Conservation (phyloP, 2,888 invertebrate species). For the Agonopterix subpropinquella region DNA sequence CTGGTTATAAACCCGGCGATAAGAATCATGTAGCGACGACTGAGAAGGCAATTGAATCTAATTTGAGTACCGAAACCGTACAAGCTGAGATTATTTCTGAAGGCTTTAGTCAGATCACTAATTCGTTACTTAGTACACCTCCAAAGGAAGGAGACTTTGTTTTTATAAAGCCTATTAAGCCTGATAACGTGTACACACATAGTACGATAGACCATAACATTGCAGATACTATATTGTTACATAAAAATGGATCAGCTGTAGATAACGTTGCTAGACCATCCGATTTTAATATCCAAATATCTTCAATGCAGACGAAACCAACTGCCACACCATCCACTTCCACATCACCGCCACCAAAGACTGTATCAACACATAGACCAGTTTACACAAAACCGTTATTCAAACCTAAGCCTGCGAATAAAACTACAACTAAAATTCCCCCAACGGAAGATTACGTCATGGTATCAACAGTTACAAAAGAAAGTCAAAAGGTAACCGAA, state of each 20-base stretch:
- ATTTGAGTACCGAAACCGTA: constrained; percentile 45
- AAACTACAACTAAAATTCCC: constrained; percentile 27
- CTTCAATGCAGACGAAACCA: constrained; percentile 68
- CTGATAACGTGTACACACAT: constrained; percentile 54
- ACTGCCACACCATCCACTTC: constrained; percentile 45
- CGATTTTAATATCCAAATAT: constrained; percentile 68
- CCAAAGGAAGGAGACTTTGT: constrained; percentile 58
- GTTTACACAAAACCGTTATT: constrained; percentile 70
- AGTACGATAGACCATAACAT: constrained; percentile 77
- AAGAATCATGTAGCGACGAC: constrained; percentile 30
- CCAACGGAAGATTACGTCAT: constrained; percentile 71
- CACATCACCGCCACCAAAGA: constrained; percentile 40
- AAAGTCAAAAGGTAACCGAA: constrained; percentile 53
- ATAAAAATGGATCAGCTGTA: constrained; percentile 73
- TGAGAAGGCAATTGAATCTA: constrained; percentile 23
- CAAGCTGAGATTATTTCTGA: constrained; percentile 71
- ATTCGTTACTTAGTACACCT: constrained; percentile 60
- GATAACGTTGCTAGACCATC: constrained; percentile 66
- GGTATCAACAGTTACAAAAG: constrained; percentile 74
- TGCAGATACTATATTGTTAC: constrained; percentile 79
- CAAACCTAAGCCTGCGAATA: constrained; percentile 64
- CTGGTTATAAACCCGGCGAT: constrained; percentile 56
- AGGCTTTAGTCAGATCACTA: constrained; percentile 74
- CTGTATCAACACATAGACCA: constrained; percentile 58
- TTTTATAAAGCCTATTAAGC: constrained; percentile 47